A percentile compares a stretch with the other conserved stretches of the same genome.
phyloP scores from a whole-genome alignment of 64 coral and sea anemone genomes.

The Actinia tenebrosa region DNA sequence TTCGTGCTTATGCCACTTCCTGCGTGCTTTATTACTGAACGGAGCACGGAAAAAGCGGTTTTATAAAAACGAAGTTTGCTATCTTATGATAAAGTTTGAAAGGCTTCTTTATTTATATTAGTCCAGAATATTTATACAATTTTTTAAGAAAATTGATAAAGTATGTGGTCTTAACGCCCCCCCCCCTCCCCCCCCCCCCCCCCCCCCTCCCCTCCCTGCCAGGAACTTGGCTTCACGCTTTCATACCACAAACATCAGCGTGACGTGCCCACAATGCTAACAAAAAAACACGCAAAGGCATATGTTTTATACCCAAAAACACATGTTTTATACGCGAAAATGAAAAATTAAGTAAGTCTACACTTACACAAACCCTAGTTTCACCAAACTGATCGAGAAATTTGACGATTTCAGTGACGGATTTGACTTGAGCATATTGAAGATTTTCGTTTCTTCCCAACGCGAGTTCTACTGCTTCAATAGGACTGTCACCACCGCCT shows the following conservation, averaged over 20 bases:
- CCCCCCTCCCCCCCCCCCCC: no score
- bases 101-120: no score
- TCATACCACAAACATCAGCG: not conserved
- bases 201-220: no score
- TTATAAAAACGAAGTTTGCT: no score
- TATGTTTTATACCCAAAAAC: not conserved
- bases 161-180: no score
- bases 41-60: no score
- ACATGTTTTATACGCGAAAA: not conserved
- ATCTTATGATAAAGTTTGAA: no score
- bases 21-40: no score
- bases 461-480: constrained; percentile 67
- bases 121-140: no score
- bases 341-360: not conserved
- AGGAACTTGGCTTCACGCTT: not conserved
- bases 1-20: no score
- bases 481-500: constrained; percentile 51
- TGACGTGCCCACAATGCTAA: not conserved
- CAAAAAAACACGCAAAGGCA: not conserved
- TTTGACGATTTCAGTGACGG: constrained; percentile 37
- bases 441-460: constrained; percentile 48
- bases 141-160: no score
- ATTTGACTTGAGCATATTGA: constrained; percentile 47
- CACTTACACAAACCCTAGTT: constrained; percentile 4
- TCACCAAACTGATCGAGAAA: not conserved